phyloP scores from a whole-genome alignment of 64 coral and sea anemone species.

The Pocillopora damicornis region DNA sequence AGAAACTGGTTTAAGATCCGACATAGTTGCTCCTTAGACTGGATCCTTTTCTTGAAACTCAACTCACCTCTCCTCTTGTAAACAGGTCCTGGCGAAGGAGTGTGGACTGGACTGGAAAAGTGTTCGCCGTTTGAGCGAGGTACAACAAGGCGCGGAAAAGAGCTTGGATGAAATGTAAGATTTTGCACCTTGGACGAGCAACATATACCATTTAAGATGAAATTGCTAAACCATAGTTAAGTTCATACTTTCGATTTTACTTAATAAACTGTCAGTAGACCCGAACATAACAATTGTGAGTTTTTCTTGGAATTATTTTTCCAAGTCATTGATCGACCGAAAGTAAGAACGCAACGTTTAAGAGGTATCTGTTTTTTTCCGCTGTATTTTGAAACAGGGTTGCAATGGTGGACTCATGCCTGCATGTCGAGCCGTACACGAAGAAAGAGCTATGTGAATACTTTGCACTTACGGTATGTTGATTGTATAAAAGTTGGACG shows the following conservation, averaged over 20 bases:
- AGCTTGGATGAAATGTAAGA: constrained; percentile 86
- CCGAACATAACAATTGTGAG: no score
- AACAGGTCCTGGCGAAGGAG: constrained; percentile 75
- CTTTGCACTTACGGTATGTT: constrained; percentile 75
- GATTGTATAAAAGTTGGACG: neutral
- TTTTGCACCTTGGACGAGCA: neutral
- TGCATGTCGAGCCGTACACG: constrained; percentile 70
- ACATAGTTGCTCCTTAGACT: no score
- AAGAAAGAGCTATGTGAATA: constrained; percentile 83
- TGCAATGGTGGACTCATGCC: constrained; percentile 48
- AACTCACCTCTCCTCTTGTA: neutral
- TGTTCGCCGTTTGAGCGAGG: constrained; percentile 72
- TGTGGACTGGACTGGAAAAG: constrained; percentile 78
- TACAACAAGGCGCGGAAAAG: constrained; percentile 59
- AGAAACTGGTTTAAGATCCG: no score
- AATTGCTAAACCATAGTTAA: no score
- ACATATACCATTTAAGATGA: neutral
- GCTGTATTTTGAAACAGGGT: constrained; percentile 28
- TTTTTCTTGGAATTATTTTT: no score
- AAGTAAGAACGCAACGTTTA: neutral
- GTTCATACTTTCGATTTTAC: no score
- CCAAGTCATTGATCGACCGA: neutral
- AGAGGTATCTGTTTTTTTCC: neutral
- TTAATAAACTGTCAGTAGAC: no score
- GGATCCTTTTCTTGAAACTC: no score